Conservation (phyloP, 2,113 vertebrate genomes). For the Todiramphus saurophagus region DNA sequence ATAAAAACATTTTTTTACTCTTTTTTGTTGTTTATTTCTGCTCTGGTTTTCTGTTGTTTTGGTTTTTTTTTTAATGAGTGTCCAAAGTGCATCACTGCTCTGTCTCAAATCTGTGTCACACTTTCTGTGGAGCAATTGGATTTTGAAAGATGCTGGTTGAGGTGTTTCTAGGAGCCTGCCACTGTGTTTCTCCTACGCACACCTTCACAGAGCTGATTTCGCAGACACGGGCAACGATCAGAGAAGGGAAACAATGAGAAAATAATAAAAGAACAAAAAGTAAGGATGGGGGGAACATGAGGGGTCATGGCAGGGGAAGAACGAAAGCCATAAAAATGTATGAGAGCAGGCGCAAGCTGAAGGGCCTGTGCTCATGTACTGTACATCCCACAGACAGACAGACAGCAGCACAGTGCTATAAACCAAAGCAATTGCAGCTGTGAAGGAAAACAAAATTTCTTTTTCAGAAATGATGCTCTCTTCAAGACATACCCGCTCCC, state of each 20-base stretch:
- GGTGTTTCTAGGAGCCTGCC: not conserved
- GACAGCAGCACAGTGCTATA: not conserved
- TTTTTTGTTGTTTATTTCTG: not conserved
- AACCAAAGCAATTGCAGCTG: not conserved
- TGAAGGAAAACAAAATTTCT: not conserved
- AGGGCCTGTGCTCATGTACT: not conserved
- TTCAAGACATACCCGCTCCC: not conserved
- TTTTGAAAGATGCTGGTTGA: not conserved
- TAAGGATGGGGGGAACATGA: accelerated
- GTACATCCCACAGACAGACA: not conserved
- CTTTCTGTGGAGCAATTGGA: not conserved
- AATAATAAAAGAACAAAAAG: not conserved
- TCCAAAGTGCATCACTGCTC: not conserved
- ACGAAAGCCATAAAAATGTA: not conserved
- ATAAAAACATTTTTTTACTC: not conserved
- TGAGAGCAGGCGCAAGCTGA: accelerated
- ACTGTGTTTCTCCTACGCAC: not conserved
- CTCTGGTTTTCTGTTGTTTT: no score
- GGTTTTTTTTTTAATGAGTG: not conserved
- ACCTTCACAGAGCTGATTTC: not conserved
- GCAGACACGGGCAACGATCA: not conserved
- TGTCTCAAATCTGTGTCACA: not conserved
- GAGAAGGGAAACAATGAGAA: not conserved
- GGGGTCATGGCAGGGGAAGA: not conserved
- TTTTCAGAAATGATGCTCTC: accelerated